Percentiles rank a stretch among this genome's conserved stretches.
phyloP scores from a whole-genome alignment of 2,888 invertebrate genomes.

The Tricholauxania praeusta region DNA sequence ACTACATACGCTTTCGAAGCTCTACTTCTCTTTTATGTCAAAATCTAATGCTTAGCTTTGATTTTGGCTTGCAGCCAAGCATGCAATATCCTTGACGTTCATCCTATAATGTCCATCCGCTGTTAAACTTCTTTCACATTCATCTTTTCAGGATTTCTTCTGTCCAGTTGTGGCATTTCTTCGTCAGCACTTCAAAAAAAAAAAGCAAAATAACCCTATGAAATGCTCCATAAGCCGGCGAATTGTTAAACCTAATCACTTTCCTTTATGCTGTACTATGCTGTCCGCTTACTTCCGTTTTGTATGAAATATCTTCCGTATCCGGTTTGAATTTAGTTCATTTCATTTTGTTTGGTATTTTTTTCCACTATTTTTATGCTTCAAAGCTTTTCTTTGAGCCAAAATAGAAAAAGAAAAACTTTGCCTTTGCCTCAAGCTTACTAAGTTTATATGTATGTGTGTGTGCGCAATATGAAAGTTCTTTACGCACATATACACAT shows the following conservation, averaged over 20 bases:
- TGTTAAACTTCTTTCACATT: not conserved
- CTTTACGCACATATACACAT: too few species aligned
- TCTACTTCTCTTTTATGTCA: not conserved
- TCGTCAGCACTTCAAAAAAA: constrained; percentile 3
- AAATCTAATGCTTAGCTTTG: constrained; percentile 6
- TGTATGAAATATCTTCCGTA: constrained; percentile 37
- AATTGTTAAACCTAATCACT: constrained; percentile 41
- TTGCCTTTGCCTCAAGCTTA: too few species aligned
- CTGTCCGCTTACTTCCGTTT: constrained; percentile 28
- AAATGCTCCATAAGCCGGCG: constrained; percentile 7
- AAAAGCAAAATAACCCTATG: not conserved
- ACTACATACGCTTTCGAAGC: not conserved
- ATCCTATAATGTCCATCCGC: not conserved
- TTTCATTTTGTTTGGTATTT: too few species aligned
- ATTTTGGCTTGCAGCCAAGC: constrained; percentile 31
- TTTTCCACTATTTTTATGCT: too few species aligned
- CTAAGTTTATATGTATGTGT: too few species aligned
- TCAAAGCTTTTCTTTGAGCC: too few species aligned
- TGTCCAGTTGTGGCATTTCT: not conserved
- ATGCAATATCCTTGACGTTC: constrained; percentile 7
- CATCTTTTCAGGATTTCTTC: not conserved
- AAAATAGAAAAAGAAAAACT: too few species aligned
- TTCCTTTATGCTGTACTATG: constrained; percentile 15
- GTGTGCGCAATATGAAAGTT: too few species aligned
- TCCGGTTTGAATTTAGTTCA: constrained; percentile 26